phyloP scores from a whole-genome alignment of 23 tunicate species.

The Halocynthia roretzi region DNA sequence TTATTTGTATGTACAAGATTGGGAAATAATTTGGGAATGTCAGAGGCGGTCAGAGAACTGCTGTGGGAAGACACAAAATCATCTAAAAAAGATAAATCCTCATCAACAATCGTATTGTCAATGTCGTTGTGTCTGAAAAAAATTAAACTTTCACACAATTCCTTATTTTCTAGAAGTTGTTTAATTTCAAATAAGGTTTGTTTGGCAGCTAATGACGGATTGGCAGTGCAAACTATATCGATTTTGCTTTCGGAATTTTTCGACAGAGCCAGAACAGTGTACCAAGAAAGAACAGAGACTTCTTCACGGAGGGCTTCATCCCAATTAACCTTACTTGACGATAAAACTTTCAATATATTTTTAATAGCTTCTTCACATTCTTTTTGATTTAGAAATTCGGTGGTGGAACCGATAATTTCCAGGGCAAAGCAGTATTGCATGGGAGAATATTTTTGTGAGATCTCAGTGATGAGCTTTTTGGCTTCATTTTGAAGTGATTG shows the following conservation, averaged over 20 bases:
- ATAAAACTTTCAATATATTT: neutral
- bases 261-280: neutral
- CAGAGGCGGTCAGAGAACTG: neutral
- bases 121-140: neutral
- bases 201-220: neutral
- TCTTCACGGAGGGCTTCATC: neutral
- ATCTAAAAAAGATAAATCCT: slow-evolving; percentile 1
- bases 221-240: neutral
- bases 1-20: neutral
- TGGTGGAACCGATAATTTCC: neutral
- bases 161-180: neutral
- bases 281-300: neutral
- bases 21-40: neutral
- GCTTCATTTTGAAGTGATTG: neutral
- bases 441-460: neutral
- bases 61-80: neutral
- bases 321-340: neutral
- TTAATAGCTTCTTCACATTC: neutral
- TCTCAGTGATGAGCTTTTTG: neutral
- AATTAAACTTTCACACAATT: neutral
- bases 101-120: neutral
- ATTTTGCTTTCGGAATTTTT: neutral
- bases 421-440: slow-evolving; percentile 4
- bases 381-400: neutral
- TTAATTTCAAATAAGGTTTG: neutral